Evolutionary conservation across 2,888 invertebrate genomes (phyloP), one percentile per base, ranked within the genome.

Genomic region (Villa cingulata): DNA sequence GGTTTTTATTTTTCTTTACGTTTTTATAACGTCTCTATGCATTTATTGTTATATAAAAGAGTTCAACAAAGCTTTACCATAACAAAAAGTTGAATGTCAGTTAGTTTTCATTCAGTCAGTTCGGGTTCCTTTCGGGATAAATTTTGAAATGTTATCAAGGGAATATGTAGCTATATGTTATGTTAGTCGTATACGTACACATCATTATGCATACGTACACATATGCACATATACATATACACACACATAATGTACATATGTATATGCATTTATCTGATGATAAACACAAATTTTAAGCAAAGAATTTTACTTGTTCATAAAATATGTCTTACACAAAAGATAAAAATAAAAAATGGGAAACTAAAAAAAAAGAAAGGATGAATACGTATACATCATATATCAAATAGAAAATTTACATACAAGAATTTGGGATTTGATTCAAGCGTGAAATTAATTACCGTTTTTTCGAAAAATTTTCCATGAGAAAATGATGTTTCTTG

Each of bases 361-460:
- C n/a, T n/a, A n/a, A n/a, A n/a, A n/a, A n/a, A n/a, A n/a, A n/a
- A n/a, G n/a, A n/a, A n/a, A n/a, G n/a, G n/a, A n/a, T n/a, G n/a
- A n/a, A n/a, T n/a, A n/a, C n/a, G n/a, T n/a, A n/a, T n/a, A n/a
- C n/a, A n/a, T n/a, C n/a, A n/a, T n/a, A n/a, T n/a, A n/a, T n/a
- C n/a, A n/a, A n/a, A n/a, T n/a, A n/a, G n/a, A n/a, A n/a, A n/a
- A n/a, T n/a, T n/a, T n/a, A n/a, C n/a, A n/a, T n/a, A n/a, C n/a
- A n/a, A n/a, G n/a, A n/a, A n/a, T n/a, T n/a, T n/a, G n/a, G n/a
- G n/a, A n/a, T 23, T 20, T 20, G 36, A 38, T 19, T 43, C 29
- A 47, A 47, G 38, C 39, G 27, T 43, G 34, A 46, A 46, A 46
- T 46, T 51, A 50, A 56, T 57, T 56, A 63, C 66, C 62, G 44